A percentile compares a stretch with the other conserved stretches of the same genome.
These are phyloP conservation scores for Phaenicophaeus curvirostris DNA, from an alignment of 2,797 vertebrate species.

Conservation along the genomic window DNA sequence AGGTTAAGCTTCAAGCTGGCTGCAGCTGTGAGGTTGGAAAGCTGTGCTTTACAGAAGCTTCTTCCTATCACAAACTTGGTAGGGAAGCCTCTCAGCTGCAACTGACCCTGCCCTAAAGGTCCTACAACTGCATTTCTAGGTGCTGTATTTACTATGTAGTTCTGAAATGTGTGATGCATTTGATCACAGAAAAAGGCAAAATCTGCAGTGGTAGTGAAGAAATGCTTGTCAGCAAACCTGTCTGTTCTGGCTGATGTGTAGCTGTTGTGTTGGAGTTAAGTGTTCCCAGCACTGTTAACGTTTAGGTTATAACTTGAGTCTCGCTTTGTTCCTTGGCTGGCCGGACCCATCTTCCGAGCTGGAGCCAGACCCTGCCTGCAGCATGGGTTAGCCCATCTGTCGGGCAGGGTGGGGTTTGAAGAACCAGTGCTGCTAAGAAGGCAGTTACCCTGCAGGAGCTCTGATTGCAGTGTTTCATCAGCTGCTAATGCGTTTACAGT, in stretches of 20 bases:
- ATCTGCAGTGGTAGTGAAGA: neutral
- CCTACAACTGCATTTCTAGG: neutral
- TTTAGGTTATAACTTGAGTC: too few relatives aligned
- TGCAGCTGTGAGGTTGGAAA: neutral
- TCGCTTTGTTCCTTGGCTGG: neutral
- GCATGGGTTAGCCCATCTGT: rapidly evolving
- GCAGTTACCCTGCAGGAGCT: neutral
- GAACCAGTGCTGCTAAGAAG: rapidly evolving
- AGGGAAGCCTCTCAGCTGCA: neutral
- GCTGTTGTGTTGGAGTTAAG: neutral
- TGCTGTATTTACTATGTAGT: rapidly evolving
- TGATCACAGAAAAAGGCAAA: neutral
- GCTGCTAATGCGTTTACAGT: constrained; percentile 9
- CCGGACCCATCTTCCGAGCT: neutral
- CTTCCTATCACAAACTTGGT: neutral
- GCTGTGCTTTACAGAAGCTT: neutral
- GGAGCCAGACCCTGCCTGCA: neutral
- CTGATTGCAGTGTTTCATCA: neutral
- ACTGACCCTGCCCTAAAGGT: neutral
- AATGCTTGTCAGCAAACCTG: neutral
- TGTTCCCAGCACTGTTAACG: neutral
- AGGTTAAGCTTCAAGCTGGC: neutral
- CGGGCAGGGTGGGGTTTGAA: neutral
- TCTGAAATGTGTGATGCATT: neutral
- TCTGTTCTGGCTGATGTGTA: neutral